Evolutionary conservation across 2,888 invertebrate species (phyloP).

Genomic region (Sinhomidia bicolor): DNA sequence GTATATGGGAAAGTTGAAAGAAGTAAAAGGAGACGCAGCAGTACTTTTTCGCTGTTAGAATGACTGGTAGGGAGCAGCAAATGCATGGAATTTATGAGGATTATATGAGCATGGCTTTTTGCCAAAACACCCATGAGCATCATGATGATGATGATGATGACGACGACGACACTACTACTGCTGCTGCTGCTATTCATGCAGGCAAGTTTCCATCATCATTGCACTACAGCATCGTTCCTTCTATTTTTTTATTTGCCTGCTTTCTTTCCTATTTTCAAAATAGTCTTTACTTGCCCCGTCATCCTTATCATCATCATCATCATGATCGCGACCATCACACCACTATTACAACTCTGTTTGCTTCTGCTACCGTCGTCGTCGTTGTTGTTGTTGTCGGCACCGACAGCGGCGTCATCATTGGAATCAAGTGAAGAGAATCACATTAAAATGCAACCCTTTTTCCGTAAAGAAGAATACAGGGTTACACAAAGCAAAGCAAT

Average conservation of each 20-base stretch:
- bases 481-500: constrained; percentile 15
- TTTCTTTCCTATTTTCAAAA: background rate
- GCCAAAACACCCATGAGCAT: constrained; percentile 46
- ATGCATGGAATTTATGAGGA: constrained; percentile 60
- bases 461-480: constrained; percentile 3
- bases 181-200: no score
- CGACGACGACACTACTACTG: background rate
- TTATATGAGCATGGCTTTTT: constrained; percentile 64
- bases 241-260: no score
- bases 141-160: constrained; percentile 16
- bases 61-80: constrained; percentile 34
- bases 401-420: background rate
- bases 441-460: constrained; percentile 63
- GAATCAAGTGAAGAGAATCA: constrained; percentile 34
- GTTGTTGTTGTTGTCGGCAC: no score
- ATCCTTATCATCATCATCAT: no score
- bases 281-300: constrained; percentile 36
- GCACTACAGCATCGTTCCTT: background rate
- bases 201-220: constrained; percentile 6
- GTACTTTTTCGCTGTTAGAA: constrained; percentile 2
- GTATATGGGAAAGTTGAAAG: background rate
- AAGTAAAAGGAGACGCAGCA: background rate
- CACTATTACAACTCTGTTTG: background rate
- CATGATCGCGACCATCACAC: no score
- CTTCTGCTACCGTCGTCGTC: no score